A percentile compares a stretch with the other conserved stretches of the same genome.
Evolutionary conservation across 2,113 vertebrate species (phyloP).

Genomic region (Proterorhinus semilunaris): DNA sequence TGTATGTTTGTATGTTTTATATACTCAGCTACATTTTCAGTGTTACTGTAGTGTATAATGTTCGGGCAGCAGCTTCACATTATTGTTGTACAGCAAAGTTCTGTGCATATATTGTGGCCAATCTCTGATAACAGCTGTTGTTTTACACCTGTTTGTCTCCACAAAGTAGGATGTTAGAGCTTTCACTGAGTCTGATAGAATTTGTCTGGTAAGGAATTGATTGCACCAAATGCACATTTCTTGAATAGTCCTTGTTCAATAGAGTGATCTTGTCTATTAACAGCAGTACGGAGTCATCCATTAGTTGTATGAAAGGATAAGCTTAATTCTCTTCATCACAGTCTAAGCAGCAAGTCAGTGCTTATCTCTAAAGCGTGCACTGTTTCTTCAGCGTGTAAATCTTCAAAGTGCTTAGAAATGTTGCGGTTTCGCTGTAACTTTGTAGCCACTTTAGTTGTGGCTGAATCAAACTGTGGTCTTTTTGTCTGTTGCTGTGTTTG

Average conservation of each 20-base stretch:
- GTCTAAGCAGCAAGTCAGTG: conserved; percentile 19
- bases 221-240: neutral
- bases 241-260: conserved; percentile 5
- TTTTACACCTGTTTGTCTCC: too few relatives aligned
- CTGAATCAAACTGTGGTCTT: conserved; percentile 21
- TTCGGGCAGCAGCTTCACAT: neutral
- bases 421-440: conserved; percentile 28
- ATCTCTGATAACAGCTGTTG: too few relatives aligned
- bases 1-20: too few relatives aligned
- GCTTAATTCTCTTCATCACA: conserved; percentile 29
- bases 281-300: neutral
- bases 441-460: conserved; percentile 29
- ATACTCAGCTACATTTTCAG: neutral
- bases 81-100: too few relatives aligned
- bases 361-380: conserved; percentile 25
- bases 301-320: conserved; percentile 32
- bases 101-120: too few relatives aligned
- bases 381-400: conserved; percentile 28
- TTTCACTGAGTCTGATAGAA: neutral
- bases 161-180: neutral
- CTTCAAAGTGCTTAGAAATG: conserved; percentile 14
- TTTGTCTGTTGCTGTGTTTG: conserved; percentile 15
- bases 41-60: neutral
- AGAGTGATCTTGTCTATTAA: neutral
- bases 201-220: neutral